Base-by-base conservation (phyloP, 37 sponge, comb jelly and placozoan species). In the Trichoplax adhaerens region DNA sequence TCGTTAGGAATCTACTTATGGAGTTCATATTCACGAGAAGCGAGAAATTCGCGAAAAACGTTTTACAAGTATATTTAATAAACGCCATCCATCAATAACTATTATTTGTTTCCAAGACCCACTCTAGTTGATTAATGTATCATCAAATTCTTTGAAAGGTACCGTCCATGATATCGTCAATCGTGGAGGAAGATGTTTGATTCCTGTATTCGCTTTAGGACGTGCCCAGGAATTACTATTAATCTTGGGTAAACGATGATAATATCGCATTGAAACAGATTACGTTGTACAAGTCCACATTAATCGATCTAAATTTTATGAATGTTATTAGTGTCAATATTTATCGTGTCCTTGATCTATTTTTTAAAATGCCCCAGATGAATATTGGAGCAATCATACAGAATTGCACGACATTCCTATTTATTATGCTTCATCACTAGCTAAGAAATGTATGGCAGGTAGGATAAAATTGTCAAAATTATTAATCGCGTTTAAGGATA, bases 361-460 rank as follows among this genome's bases (percentile, higher is more conserved):
- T 53, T 68, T 50, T 52, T 69, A 57, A 8, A 7, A 0, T 50
- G 4, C 46, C 66, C 55, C 75, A 82, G 99, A 96, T 71, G 99
- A 96, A 72, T 96, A 91, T 62, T 96, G 99, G 99, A 81, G 77
- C 0, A 66, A 75, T n/a, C 99, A 96, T 72, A 92, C 99, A 29
- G 99, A 96, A 70, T 83, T 96, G 0, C 99, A 96, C 56, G 93
- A 96, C 65, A 84, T 96, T 47, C 99, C 99, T 12, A 86, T 96
- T 50, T 96, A 96, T 68, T 96, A 96, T 78, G 99, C 99, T 46
- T 96, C 99, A 2, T 79, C 93, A 49, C 83, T 96, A 1, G 99
- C 99, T 51, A 91, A 96, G 83, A 96, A 96, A 64, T 96, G 99
- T 75, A 96, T 96, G 99, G 84, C 93, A 58, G 90, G 90, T 89